These are phyloP conservation scores for Varanus komodoensis DNA, from an alignment of 2,113 vertebrate species.

Conservation along the genomic window DNA sequence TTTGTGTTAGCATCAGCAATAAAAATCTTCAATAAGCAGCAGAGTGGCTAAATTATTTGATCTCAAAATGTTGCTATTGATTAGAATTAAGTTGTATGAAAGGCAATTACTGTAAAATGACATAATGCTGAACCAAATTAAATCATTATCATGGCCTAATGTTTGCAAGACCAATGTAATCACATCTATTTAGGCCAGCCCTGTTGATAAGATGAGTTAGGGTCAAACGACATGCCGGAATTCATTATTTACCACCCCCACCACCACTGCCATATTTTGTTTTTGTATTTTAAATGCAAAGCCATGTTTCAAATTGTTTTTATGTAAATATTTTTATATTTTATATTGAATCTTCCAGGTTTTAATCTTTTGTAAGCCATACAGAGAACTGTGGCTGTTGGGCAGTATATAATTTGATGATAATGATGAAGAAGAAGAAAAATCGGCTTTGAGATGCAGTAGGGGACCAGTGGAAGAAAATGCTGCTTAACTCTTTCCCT, in stretches of 20 bases:
- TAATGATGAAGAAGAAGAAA: background rate
- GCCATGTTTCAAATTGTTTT: too few species aligned
- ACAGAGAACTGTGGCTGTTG: too few species aligned
- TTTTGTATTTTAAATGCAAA: background rate
- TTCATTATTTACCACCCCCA: background rate
- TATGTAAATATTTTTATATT: too few species aligned
- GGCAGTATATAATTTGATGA: too few species aligned
- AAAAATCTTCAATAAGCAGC: slow-evolving; percentile 54
- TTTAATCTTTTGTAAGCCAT: too few species aligned
- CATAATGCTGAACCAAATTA: background rate
- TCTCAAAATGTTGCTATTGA: slow-evolving; percentile 61
- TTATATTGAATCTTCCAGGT: too few species aligned
- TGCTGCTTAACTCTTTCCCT: background rate
- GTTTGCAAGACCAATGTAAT: background rate
- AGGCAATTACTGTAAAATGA: background rate
- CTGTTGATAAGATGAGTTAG: background rate
- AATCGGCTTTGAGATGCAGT: too few species aligned
- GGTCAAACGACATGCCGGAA: background rate
- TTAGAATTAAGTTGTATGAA: slow-evolving; percentile 45
- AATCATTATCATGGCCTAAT: background rate
- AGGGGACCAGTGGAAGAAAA: background rate
- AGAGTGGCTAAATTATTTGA: slow-evolving; percentile 52
- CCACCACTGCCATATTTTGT: background rate
- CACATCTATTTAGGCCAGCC: background rate
- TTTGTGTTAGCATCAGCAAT: slow-evolving; percentile 65